These are phyloP conservation scores for Cariama cristata DNA, from an alignment of 2,113 vertebrate genomes.

Conservation along the genomic window DNA sequence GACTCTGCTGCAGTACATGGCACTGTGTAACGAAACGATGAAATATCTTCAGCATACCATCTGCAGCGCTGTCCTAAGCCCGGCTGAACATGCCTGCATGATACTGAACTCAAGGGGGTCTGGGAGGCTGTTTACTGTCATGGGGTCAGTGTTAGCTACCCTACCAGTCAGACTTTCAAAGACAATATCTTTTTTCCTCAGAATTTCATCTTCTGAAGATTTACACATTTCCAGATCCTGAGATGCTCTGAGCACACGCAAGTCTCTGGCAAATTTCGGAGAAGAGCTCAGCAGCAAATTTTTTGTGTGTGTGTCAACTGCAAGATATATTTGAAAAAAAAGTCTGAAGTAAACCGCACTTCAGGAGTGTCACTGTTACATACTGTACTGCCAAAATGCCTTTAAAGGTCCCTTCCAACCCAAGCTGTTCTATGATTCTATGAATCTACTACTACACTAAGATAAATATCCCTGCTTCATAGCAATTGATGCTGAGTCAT, in stretches of 20 bases:
- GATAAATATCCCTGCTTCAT: not conserved
- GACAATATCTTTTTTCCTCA: not conserved
- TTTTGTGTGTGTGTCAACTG: not conserved
- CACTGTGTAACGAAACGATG: too few species aligned
- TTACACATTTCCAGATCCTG: not conserved
- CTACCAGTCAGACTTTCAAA: not conserved
- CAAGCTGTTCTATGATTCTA: not conserved
- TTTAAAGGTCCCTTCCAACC: not conserved
- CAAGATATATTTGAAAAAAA: not conserved
- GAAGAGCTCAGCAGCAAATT: not conserved
- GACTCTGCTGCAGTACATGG: not conserved
- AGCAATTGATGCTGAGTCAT: not conserved
- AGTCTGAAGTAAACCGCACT: not conserved
- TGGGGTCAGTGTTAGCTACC: not conserved
- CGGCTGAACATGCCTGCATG: fast-evolving
- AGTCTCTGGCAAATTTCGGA: not conserved
- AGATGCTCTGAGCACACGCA: not conserved
- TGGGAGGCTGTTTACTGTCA: too few species aligned
- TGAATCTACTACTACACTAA: not conserved
- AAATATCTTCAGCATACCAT: too few species aligned
- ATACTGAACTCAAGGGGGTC: not conserved
- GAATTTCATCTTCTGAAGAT: not conserved
- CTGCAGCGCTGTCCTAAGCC: not conserved
- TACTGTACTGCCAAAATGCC: not conserved
- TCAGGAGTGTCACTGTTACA: not conserved